Conservation (phyloP, 2,113 vertebrate genomes). For the Aepyceros melampus region DNA sequence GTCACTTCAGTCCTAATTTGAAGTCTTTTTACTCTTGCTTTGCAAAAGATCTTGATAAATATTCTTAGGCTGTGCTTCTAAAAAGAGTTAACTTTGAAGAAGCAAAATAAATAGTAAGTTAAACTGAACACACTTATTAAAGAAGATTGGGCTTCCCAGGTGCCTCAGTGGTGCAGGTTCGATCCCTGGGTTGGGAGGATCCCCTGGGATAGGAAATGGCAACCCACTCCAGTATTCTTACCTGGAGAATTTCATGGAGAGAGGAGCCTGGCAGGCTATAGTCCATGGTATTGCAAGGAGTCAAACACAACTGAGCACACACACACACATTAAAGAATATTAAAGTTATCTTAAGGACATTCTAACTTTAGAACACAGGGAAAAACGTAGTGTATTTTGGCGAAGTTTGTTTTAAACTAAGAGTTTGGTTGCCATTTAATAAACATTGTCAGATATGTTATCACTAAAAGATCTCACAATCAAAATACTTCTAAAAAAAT, state of each 20-base stretch:
- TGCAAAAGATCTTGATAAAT: background rate
- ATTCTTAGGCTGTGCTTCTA: background rate
- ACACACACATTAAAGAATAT: background rate
- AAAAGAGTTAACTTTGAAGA: background rate
- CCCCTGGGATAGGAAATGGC: background rate
- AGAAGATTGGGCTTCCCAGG: background rate
- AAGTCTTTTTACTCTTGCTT: background rate
- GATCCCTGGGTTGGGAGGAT: background rate
- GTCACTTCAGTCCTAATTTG: background rate
- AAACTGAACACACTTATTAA: background rate
- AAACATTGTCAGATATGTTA: background rate
- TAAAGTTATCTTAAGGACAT: background rate
- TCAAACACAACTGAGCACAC: background rate
- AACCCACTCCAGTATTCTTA: background rate
- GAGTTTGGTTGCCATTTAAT: background rate
- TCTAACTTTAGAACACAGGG: background rate
- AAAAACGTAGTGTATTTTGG: background rate
- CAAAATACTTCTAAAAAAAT: background rate
- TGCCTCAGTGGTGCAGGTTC: background rate
- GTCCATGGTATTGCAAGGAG: background rate
- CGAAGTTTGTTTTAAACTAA: background rate
- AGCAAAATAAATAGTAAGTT: background rate
- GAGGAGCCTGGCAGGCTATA: background rate
- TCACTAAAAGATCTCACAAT: background rate
- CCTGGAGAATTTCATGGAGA: background rate